phyloP scores from a whole-genome alignment of 2,797 vertebrate species.

The Premnoplex brunnescens region DNA sequence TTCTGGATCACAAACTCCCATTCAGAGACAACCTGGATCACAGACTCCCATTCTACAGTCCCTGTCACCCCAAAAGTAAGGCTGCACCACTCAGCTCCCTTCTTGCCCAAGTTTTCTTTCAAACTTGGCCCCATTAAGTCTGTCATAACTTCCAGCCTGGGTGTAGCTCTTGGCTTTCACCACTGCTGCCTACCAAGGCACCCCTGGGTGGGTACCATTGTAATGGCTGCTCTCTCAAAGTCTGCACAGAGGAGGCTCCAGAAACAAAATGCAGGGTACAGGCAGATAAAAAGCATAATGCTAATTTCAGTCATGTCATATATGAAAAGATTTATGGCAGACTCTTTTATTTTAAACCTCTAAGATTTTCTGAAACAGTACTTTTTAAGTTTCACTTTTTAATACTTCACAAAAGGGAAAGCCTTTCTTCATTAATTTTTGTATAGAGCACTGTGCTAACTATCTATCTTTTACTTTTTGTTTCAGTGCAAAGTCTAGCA shows the following conservation, averaged over 20 bases:
- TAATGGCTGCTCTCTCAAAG: background rate
- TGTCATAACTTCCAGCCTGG: background rate
- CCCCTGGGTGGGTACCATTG: accelerated
- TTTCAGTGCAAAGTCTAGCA: conserved; percentile 34
- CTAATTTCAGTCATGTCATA: background rate
- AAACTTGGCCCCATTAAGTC: background rate
- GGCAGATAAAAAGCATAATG: background rate
- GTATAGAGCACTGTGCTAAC: background rate
- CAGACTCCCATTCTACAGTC: background rate
- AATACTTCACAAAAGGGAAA: background rate
- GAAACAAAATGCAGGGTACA: background rate
- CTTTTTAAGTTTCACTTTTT: background rate
- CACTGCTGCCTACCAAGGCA: background rate
- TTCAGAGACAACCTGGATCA: background rate
- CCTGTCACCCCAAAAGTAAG: background rate
- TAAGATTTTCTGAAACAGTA: background rate
- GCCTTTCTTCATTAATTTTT: background rate
- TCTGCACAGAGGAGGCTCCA: background rate
- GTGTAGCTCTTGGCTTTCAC: background rate
- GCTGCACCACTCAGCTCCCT: background rate
- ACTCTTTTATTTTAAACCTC: background rate
- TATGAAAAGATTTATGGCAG: background rate
- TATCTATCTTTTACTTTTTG: background rate
- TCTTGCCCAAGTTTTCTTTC: background rate
- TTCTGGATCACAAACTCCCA: background rate